Base-by-base conservation (phyloP, 2,113 vertebrate genomes). In the Zosterops lateralis region DNA sequence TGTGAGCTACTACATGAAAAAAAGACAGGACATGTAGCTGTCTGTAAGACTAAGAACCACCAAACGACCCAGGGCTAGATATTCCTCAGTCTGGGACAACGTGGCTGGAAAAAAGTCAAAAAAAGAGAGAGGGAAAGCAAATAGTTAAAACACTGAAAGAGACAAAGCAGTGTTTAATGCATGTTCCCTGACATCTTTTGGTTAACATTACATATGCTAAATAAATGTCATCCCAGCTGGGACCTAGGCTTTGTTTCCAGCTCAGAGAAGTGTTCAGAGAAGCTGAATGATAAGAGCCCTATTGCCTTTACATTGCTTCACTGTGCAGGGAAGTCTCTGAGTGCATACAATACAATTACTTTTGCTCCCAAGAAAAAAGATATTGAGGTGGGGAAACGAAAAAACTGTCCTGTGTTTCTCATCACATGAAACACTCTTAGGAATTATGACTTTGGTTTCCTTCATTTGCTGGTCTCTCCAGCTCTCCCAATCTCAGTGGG, bases 191-290 rank as follows among this genome's bases (percentile, higher is more conserved):
- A 47, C 22, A 79, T 82, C 54, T 62, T 72, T 72, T 89, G 50
- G 62, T 91, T 94, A 93, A 85, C 58, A 50, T 90, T 90, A 85
- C 20, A 70, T 73, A 93, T 70, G 67, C 74, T 91, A 85, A 93
- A 94, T 91, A 96, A 96, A 95, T 91, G 62, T 94, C 82, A 85
- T 32, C 66, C 47, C 82, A 87, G 0, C 17, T 78, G 96, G 60
- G 94, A 87, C 45, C 29, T 48, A 20, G 19, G 47, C 61, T 94
- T 90, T 89, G 60, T 81, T 92, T 86, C 68, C 87, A 78, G 48
- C 70, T 82, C 54, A 58, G 28, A 72, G 34, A 44, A 93, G 56
- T 44, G 12, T 74, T 93, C 70, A 87, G 74, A 58, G 74, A 78
- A 84, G 36, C 53, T 91, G 87, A 82, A 87, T 92, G 31, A 38